These are phyloP conservation scores for Tenthredo notha DNA, from an alignment of 2,888 invertebrate genomes.

Conservation along the genomic window DNA sequence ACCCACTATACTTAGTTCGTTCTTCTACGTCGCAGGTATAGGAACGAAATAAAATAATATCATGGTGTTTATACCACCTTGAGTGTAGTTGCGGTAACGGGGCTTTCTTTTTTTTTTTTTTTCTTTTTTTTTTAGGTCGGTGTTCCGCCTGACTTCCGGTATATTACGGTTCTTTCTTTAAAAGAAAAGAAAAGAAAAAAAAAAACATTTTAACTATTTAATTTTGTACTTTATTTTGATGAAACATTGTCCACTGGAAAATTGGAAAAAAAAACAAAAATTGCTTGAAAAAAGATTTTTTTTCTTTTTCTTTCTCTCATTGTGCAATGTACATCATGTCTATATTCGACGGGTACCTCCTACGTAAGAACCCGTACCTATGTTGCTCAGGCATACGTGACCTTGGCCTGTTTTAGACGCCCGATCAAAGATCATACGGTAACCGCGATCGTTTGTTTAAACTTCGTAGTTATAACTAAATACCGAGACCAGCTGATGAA, in stretches of 20 bases:
- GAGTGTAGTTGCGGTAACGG: conserved; percentile 22
- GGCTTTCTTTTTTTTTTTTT: too few relatives aligned
- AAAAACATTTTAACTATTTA: background rate
- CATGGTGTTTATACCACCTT: background rate
- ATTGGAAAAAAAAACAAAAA: background rate
- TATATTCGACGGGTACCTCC: background rate
- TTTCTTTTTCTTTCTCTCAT: background rate
- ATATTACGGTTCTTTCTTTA: conserved; percentile 25
- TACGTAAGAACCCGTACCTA: background rate
- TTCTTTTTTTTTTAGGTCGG: conserved; percentile 20
- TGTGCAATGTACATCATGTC: background rate
- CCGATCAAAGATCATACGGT: background rate
- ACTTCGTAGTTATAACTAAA: background rate
- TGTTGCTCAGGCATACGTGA: background rate
- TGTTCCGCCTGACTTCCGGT: conserved; percentile 44
- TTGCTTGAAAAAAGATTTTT: background rate
- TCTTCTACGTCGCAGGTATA: background rate
- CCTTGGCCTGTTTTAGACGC: conserved; percentile 22
- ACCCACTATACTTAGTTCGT: background rate
- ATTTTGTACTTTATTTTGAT: background rate
- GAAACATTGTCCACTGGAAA: background rate
- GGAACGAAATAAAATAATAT: background rate
- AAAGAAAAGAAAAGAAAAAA: too few relatives aligned
- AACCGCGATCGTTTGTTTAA: conserved; percentile 12
- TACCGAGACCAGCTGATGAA: background rate